Evolutionary conservation across 2,797 vertebrate genomes (phyloP).

Genomic region (Danio albolineatus): DNA sequence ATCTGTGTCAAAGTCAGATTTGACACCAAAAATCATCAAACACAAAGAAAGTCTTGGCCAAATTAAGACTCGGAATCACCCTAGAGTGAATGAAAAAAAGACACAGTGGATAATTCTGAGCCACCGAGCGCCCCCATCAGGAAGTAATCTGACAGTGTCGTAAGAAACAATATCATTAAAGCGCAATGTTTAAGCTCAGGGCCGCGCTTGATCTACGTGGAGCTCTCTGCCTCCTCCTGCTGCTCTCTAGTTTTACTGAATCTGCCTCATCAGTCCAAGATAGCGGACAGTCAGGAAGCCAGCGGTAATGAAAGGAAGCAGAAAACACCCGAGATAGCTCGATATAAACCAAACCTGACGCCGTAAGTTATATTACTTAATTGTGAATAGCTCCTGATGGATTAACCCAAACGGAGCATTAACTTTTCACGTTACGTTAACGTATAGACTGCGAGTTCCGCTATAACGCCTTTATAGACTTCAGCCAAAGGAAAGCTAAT

Average conservation of each 20-base stretch:
- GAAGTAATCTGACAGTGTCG: fast-evolving
- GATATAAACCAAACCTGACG: background rate
- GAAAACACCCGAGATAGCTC: constrained; percentile 39
- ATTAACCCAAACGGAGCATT: background rate
- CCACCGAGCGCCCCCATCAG: constrained; percentile 7
- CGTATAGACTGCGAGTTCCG: background rate
- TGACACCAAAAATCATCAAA: too few species aligned
- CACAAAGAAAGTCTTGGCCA: too few species aligned
- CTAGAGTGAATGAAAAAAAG: too few species aligned
- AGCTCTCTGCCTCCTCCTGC: constrained; percentile 9
- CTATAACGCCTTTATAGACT: constrained; percentile 1
- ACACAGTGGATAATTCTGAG: background rate
- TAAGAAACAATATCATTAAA: background rate
- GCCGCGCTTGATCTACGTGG: constrained; percentile 20
- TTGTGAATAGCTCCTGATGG: background rate
- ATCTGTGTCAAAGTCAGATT: too few species aligned
- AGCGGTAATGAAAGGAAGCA: constrained; percentile 53
- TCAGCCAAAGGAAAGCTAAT: constrained; percentile 19
- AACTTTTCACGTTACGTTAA: background rate
- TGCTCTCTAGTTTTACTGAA: background rate
- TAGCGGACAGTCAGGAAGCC: constrained; percentile 47
- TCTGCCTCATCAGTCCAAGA: constrained; percentile 7
- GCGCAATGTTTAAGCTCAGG: background rate
- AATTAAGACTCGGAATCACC: too few species aligned
- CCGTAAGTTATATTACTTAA: constrained; percentile 37